These are phyloP conservation scores for Linhomoeus sp. DNA, from an alignment of 2,888 invertebrate genomes.

Conservation along the genomic window DNA sequence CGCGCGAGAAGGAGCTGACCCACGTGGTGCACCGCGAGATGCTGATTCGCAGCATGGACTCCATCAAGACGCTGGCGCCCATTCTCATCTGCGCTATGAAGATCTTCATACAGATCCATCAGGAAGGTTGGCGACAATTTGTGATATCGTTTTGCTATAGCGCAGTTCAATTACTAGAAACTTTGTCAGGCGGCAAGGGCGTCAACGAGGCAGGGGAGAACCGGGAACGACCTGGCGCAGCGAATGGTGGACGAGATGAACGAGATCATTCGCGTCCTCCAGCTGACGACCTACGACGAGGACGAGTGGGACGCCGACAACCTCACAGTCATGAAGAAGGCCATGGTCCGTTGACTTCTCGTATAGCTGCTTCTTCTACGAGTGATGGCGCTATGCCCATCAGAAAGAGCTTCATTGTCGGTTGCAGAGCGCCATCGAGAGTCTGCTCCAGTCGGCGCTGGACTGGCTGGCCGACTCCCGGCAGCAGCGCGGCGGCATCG, in stretches of 20 bases:
- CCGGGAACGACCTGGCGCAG: slow-evolving; percentile 70
- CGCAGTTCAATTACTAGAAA: not conserved
- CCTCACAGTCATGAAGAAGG: slow-evolving; percentile 73
- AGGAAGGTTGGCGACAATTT: slow-evolving; percentile 53
- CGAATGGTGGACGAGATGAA: slow-evolving; percentile 95
- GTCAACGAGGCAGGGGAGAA: slow-evolving; percentile 88
- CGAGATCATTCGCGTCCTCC: slow-evolving; percentile 89
- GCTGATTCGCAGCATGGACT: slow-evolving; percentile 70
- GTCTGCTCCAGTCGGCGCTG: slow-evolving; percentile 68
- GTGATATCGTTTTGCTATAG: slow-evolving; percentile 2
- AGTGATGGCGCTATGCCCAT: no score
- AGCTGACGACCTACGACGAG: slow-evolving; percentile 91
- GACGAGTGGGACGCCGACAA: slow-evolving; percentile 96
- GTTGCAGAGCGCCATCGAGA: slow-evolving; percentile 56
- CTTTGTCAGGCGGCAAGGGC: slow-evolving; percentile 47
- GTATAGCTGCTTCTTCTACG: slow-evolving; percentile 67
- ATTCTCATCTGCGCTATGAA: slow-evolving; percentile 97
- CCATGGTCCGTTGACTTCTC: slow-evolving; percentile 59
- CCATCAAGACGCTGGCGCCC: slow-evolving; percentile 82
- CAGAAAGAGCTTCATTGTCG: no score
- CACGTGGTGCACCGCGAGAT: slow-evolving; percentile 89
- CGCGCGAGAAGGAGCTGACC: slow-evolving; percentile 75
- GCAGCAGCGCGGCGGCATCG: slow-evolving; percentile 69
- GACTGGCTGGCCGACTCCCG: slow-evolving; percentile 81
- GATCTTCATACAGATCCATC: slow-evolving; percentile 88